phyloP scores from a whole-genome alignment of 2,113 vertebrate genomes.

The Lycaon pictus region DNA sequence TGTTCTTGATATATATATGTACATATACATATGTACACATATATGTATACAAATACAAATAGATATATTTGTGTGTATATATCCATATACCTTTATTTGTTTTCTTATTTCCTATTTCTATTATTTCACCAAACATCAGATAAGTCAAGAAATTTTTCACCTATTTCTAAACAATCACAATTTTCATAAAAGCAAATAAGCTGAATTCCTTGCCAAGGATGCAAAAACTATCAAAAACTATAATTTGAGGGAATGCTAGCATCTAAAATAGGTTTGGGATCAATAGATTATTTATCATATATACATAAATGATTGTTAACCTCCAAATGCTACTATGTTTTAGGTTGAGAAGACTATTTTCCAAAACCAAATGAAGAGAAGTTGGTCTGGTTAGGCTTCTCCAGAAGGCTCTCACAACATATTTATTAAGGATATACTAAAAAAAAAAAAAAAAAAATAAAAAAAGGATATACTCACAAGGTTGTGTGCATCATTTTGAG shows the following conservation, averaged over 20 bases:
- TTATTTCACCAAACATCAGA: constrained; percentile 55
- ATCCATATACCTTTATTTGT: constrained; percentile 62
- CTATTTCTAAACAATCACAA: constrained; percentile 75
- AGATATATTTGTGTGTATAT: constrained; percentile 46
- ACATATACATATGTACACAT: neutral
- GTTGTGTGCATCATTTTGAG: neutral
- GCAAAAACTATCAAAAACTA: constrained; percentile 43
- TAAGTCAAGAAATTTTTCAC: constrained; percentile 66
- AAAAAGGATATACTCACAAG: neutral
- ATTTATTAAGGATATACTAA: neutral
- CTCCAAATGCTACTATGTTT: neutral
- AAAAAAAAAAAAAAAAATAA: no score
- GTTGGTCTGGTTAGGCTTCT: neutral
- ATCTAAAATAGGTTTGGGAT: neutral
- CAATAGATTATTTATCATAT: neutral
- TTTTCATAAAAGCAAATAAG: constrained; percentile 64
- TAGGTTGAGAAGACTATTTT: neutral
- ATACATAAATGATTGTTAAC: neutral
- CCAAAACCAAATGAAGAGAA: neutral
- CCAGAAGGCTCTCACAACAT: neutral
- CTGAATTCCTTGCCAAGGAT: constrained; percentile 4
- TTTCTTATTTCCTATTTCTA: constrained; percentile 67
- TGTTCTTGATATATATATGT: constrained; percentile 68
- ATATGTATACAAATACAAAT: neutral
- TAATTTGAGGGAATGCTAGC: constrained; percentile 3